Percentiles rank a stretch among this genome's conserved stretches.
These are phyloP conservation scores for Pollenia amentaria DNA, from an alignment of 2,888 invertebrate genomes.

Conservation along the genomic window DNA sequence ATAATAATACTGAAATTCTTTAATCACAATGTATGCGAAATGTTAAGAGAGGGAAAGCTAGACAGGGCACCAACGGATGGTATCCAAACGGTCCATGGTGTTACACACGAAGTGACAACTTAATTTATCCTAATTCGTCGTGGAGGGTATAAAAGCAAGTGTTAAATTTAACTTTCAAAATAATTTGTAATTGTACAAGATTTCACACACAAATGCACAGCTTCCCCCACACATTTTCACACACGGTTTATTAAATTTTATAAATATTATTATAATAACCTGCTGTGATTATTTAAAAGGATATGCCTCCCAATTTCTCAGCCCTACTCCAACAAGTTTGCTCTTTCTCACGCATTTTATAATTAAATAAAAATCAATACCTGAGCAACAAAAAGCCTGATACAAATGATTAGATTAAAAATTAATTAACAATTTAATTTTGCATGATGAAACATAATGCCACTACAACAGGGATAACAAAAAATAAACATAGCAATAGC, in stretches of 20 bases:
- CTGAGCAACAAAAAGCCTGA: slow-evolving; percentile 26
- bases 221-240: neutral
- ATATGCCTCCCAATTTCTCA: neutral
- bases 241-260: neutral
- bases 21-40: no score
- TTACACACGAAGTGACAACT: no score
- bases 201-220: neutral
- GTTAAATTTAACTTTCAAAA: neutral
- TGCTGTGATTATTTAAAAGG: neutral
- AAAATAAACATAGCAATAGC: slow-evolving; percentile 16
- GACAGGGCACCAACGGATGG: no score
- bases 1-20: no score
- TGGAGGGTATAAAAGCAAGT: neutral
- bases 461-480: slow-evolving; percentile 15
- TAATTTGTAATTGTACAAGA: neutral
- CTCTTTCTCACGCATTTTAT: neutral
- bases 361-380: slow-evolving; percentile 35
- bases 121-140: no score
- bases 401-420: slow-evolving; percentile 58
- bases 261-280: neutral
- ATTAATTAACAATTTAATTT: slow-evolving; percentile 66
- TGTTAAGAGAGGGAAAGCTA: no score
- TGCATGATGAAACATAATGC: slow-evolving; percentile 46
- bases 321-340: neutral
- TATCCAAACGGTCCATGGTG: no score